Evolutionary conservation across 2,797 vertebrate genomes (phyloP), one percentile per base, ranked within the genome.

Genomic region (Crenichthys baileyi): DNA sequence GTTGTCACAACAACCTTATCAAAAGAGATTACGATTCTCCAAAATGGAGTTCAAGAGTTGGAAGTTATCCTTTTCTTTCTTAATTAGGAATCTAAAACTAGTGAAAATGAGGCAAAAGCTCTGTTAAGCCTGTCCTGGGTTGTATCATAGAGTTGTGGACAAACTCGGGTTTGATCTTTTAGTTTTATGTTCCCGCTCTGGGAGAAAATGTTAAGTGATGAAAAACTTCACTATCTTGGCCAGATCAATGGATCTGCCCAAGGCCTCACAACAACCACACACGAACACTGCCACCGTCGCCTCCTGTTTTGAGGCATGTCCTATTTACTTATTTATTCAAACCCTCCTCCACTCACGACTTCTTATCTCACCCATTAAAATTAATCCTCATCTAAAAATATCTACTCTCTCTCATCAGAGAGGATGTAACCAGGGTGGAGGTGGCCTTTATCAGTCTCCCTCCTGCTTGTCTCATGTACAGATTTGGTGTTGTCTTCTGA

Each of bases 361-460:
- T 90, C 90, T 93, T 92, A 93, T 93, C 91, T 93, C 82, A 61
- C 79, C 88, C 92, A 93, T 92, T 94, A 89, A 92, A 94, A 92
- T 92, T 87, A 93, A 93, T 92, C 91, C 89, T 90, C 76, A 73
- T 93, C 94, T 94, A 94, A 92, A 94, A 94, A 95, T 95, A 94
- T 88, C 93, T 77, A 44, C 76, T 87, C 79, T 84, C 79, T 80
- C 84, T 85, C 68, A 29, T 90, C 83, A 13, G 83, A 86, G 84
- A 85, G 80, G 77, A 85, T 65, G 85, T 70, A 80, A 88, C 86
- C 39, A n/a, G 87, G 83, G 74, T 85, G 81, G 70, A 80, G 81
- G 79, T 67, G 77, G 85, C 75, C 85, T 81, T 77, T 73, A 78
- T 80, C 67, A 24, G 3, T 51, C 60, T 68, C 61, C 22, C 31